These are phyloP conservation scores for Ursus arctos DNA, from an alignment of 2,113 vertebrate genomes.

Conservation along the genomic window DNA sequence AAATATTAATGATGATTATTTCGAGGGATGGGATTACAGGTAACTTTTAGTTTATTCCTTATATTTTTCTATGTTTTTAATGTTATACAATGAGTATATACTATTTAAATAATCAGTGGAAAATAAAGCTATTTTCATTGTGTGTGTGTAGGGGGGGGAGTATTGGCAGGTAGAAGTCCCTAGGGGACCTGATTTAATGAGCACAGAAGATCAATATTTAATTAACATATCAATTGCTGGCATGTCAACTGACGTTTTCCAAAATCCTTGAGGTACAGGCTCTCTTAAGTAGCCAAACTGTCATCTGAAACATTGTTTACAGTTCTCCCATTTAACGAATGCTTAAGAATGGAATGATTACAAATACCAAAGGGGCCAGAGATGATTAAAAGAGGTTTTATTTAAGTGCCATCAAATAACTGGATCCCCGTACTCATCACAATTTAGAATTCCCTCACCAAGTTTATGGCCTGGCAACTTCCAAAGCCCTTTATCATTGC, in stretches of 20 bases:
- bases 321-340: conserved; percentile 29
- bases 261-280: conserved; percentile 35
- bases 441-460: neutral
- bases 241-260: conserved; percentile 52
- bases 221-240: conserved; percentile 73
- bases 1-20: neutral
- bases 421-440: neutral
- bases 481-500: neutral
- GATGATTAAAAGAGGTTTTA: conserved; percentile 1
- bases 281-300: conserved; percentile 57
- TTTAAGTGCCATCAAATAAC: neutral
- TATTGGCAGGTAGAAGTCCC: conserved; percentile 34
- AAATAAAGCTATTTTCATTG: conserved; percentile 61
- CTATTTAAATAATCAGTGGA: conserved; percentile 19
- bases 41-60: neutral
- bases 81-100: neutral
- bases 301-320: conserved; percentile 53
- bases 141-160: neutral
- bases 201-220: conserved; percentile 57
- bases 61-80: neutral
- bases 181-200: conserved; percentile 59
- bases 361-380: neutral
- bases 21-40: neutral
- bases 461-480: neutral
- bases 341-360: neutral